Evolutionary conservation across 2,113 vertebrate genomes (phyloP), one percentile per base, ranked within the genome.

Genomic region (Erinaceus europaeus): DNA sequence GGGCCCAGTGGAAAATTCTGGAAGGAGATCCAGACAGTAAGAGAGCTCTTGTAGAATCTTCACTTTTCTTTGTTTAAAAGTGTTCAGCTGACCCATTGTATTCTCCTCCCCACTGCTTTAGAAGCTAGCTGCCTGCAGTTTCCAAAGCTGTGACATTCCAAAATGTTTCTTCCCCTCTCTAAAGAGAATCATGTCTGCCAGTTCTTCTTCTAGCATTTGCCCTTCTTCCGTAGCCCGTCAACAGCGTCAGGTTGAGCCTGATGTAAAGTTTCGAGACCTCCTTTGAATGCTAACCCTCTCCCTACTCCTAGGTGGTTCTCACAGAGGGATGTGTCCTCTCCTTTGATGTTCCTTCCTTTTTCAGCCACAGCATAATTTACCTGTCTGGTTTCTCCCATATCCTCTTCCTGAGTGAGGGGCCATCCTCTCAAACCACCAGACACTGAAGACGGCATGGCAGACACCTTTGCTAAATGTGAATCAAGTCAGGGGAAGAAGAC

Each of bases 61-160:
- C 21, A 36, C 15, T 48, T 7, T 38, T 18, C 9, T 40, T 25
- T 2, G 0, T 38, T 1, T 7, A 38, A 52, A 85, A 34, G 15
- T 14, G 6, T 9, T 72, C 27, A 17, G n/a, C 18, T 38, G 3
- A 38, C 42, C 38, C 3, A 34, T 29, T 1, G 4, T 0, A 0
- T 21, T 34, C 9, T 29, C 44, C 32, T 84, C 36, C 69, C 18
- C 88, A 3, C n/a, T 21, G 4, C 6, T 7, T 69, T 46, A 36
- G 21, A 7, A 23, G 14, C 27, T 17, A 32, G 14, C 62, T 32
- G 40, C 18, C 50, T 52, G 40, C 17, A 25, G 21, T 6, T 50
- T 29, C 34, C 15, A 15, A 32, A 29, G 38, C 10, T n/a, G n/a
- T n/a, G n/a, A 46, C 29, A 27, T 57, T 68, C 46, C 57, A 6